These are phyloP conservation scores for Clitarchus hookeri DNA, from an alignment of 2,888 invertebrate species.

Conservation along the genomic window DNA sequence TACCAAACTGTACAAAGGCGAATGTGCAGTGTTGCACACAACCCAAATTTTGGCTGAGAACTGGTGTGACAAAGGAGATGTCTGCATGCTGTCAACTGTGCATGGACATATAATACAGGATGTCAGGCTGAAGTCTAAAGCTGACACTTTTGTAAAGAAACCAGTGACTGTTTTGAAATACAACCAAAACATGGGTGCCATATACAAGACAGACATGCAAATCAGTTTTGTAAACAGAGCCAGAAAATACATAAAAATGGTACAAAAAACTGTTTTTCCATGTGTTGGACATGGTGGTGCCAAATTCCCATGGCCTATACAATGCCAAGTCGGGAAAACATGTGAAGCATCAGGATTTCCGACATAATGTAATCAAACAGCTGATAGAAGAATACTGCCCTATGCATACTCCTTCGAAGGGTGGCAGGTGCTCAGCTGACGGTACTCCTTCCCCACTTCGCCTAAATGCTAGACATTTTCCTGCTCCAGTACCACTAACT, in stretches of 20 bases:
- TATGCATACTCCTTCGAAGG: too few relatives aligned
- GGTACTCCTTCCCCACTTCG: background rate
- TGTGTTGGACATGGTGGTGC: background rate
- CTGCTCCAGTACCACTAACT: background rate
- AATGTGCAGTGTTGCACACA: background rate
- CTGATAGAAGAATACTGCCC: too few relatives aligned
- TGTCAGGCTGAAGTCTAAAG: background rate
- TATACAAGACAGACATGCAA: conserved; percentile 19
- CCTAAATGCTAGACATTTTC: background rate
- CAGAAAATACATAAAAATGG: background rate
- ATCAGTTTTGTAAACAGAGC: background rate
- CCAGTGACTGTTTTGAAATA: background rate
- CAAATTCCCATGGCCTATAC: background rate
- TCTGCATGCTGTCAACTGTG: background rate
- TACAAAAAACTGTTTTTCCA: conserved; percentile 16
- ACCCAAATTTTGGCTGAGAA: background rate
- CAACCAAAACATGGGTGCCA: conserved; percentile 4
- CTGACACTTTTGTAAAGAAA: background rate
- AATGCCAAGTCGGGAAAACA: background rate
- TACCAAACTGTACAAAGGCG: background rate
- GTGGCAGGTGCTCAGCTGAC: background rate
- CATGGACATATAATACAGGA: background rate
- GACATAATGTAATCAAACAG: background rate
- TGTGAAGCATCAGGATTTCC: background rate
- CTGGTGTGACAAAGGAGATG: background rate